These are phyloP conservation scores for Agrochola circellaris DNA, from an alignment of 2,888 invertebrate genomes.

Conservation along the genomic window DNA sequence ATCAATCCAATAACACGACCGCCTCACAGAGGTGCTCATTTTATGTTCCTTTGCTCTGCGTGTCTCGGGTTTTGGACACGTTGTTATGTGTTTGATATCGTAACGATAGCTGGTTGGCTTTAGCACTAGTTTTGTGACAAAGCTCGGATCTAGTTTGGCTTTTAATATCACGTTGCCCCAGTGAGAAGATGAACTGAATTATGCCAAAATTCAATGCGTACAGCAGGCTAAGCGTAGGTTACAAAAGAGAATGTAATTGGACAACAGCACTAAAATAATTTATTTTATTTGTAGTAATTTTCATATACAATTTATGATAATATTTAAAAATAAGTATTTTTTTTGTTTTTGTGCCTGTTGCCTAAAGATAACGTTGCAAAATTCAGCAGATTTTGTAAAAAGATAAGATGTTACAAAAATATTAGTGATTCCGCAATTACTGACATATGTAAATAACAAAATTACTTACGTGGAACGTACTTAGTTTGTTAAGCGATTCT, in stretches of 20 bases:
- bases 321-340: background rate
- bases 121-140: constrained; percentile 31
- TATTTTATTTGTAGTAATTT: background rate
- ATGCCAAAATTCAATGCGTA: background rate
- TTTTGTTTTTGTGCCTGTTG: background rate
- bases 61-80: constrained; percentile 63
- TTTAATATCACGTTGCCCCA: constrained; percentile 10
- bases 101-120: constrained; percentile 25
- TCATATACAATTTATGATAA: background rate
- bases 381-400: constrained; percentile 23
- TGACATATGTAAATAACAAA: background rate
- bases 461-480: constrained; percentile 10
- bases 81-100: constrained; percentile 46
- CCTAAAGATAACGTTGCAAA: background rate
- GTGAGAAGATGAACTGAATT: background rate
- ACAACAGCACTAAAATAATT: background rate
- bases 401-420: constrained; percentile 21
- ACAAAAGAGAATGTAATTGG: background rate
- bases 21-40: constrained; percentile 73
- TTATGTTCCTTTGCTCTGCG: constrained; percentile 73
- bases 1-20: constrained; percentile 83
- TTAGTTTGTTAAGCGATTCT: constrained; percentile 50
- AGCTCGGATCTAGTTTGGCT: constrained; percentile 21
- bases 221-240: background rate
- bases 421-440: constrained; percentile 13